A percentile compares a stretch with the other conserved stretches of the same genome.
phyloP scores from a whole-genome alignment of 30 jellyfish, hydroid and myxozoan genomes.

The Hydractinia echinata region DNA sequence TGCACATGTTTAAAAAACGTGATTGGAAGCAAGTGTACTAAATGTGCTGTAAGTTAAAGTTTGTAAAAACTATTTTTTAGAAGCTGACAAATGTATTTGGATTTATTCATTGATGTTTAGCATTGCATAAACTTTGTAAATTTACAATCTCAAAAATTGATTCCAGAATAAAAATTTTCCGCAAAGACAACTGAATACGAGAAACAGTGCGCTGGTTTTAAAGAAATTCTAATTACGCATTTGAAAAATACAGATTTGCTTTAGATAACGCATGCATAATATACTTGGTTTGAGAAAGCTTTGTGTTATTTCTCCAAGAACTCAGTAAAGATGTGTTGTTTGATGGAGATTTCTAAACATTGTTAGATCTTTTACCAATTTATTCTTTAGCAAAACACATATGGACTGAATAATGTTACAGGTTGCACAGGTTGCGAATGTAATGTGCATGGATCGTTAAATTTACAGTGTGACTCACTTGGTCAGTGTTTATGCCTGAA shows the following conservation, averaged over 20 bases:
- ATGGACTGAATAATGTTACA: slow-evolving; percentile 52
- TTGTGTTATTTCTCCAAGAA: too few species aligned
- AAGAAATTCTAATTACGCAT: too few species aligned
- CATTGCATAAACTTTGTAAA: too few species aligned
- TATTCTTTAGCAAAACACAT: slow-evolving; percentile 37
- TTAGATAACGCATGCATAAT: too few species aligned
- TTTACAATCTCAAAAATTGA: too few species aligned
- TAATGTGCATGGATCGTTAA: slow-evolving; percentile 52
- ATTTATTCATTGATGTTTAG: neutral
- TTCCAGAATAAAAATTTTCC: too few species aligned
- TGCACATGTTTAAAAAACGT: slow-evolving; percentile 60
- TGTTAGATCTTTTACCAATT: neutral
- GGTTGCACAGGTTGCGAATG: slow-evolving; percentile 71
- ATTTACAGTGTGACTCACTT: slow-evolving; percentile 57
- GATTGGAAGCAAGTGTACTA: slow-evolving; percentile 48
- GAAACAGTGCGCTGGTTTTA: too few species aligned
- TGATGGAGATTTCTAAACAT: too few species aligned
- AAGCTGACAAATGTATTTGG: neutral
- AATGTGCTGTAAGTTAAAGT: slow-evolving; percentile 44
- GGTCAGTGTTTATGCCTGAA: slow-evolving; percentile 58
- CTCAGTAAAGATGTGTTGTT: too few species aligned
- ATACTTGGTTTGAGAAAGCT: too few species aligned
- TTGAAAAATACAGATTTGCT: too few species aligned
- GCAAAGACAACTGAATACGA: too few species aligned
- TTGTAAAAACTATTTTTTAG: neutral